Base-by-base conservation (phyloP, 2,888 invertebrate genomes). In the Scaptomyza reducta region DNA sequence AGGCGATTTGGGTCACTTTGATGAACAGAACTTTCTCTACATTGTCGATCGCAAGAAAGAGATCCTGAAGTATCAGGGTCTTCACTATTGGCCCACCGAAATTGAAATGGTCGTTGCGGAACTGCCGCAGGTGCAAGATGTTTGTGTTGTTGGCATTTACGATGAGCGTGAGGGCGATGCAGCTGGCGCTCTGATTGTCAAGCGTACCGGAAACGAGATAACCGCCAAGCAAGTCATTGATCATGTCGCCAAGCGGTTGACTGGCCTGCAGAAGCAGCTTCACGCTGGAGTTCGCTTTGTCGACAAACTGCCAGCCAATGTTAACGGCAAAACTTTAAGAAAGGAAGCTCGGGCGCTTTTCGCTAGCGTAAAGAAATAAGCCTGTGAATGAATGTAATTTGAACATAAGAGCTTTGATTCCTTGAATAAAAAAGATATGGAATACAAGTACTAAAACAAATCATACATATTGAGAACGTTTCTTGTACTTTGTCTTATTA, bases 1-100 rank as follows among this genome's bases (percentile, higher is more conserved):
- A 0, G 91, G 92, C 3, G 92, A 91, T 57, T 25, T 91, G 47
- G 92, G 92, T 2, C 86, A 89, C 57, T 89, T 92, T 47, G 90
- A 91, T 59, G 78, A 89, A 0, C 81, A 89, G 16, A 90, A 90
- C 7, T 79, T 73, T 65, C 65, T 91, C 3, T 88, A 77, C 59
- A 70, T 91, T 25, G 81, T 81, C 5, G 91, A 88, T 70, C 86
- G 91, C 0, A 90, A 88, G 40, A 92, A 90, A 65, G 91, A 92
- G 57, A 87, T 91, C 11, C 66, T 90, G 0, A 91, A 90, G 66
- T 91, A 85, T 56, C 80, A 88, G 22, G 85, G 84, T 13, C 77
- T 82, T 7, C 89, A 90, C 31, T 88, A 87, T 42, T 90, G 81
- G 72, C 91, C 91, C 38, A 82, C 80, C 0, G 91, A 91, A 60